Conservation (phyloP, 2,113 vertebrate genomes). For the Oncorhynchus keta region DNA sequence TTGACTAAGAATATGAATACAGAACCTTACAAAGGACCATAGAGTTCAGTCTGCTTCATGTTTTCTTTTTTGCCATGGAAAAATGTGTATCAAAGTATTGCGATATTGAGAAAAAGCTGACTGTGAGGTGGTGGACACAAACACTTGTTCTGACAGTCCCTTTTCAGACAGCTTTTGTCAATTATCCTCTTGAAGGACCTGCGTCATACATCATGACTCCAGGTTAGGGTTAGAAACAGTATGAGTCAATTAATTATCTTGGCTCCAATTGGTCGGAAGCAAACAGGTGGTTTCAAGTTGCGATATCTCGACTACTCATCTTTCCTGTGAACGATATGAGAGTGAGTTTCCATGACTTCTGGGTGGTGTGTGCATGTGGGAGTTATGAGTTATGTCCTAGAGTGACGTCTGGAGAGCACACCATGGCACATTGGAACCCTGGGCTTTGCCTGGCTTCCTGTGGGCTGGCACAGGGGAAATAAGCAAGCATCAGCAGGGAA, state of each 20-base stretch:
- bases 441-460: constrained; percentile 40
- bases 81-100: too few species aligned
- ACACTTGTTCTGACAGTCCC: constrained; percentile 17
- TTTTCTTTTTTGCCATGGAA: too few species aligned
- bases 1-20: too few species aligned
- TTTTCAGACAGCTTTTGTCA: constrained; percentile 1
- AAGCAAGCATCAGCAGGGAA: constrained; percentile 30
- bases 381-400: constrained; percentile 30
- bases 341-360: constrained; percentile 15
- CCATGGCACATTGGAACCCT: constrained; percentile 33
- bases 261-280: constrained; percentile 5
- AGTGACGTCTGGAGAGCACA: constrained; percentile 35
- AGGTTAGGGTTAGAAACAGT: constrained; percentile 17
- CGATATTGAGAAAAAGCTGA: too few species aligned
- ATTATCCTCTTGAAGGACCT: constrained; percentile 2
- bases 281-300: constrained; percentile 37
- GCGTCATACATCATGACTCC: constrained; percentile 22
- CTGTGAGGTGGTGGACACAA: constrained; percentile 19
- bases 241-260: constrained; percentile 48
- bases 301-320: constrained; percentile 20
- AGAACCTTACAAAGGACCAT: too few species aligned
- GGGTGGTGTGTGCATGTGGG: constrained; percentile 31
- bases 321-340: constrained; percentile 26
- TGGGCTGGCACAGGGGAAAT: constrained; percentile 48
- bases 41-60: too few species aligned